These are phyloP conservation scores for Yponomeuta cagnagella DNA, from an alignment of 2,888 invertebrate species.

Conservation along the genomic window DNA sequence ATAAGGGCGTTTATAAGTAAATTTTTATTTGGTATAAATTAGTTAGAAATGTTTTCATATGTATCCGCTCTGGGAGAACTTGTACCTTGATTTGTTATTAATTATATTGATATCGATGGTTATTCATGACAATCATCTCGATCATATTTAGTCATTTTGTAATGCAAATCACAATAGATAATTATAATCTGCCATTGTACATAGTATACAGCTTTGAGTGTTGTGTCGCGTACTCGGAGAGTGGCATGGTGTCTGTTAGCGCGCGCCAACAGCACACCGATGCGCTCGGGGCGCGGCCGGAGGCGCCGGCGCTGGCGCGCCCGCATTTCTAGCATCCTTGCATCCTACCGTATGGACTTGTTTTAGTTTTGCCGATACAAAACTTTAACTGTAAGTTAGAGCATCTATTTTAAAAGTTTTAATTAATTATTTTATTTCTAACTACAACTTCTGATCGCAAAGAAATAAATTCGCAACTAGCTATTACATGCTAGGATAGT, in stretches of 20 bases:
- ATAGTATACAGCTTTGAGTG: slow-evolving; percentile 41
- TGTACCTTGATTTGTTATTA: slow-evolving; percentile 71
- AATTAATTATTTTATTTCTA: slow-evolving; percentile 63
- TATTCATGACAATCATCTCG: slow-evolving; percentile 65
- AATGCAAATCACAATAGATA: slow-evolving; percentile 31
- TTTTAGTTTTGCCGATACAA: slow-evolving; percentile 73
- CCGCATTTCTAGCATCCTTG: too few relatives aligned
- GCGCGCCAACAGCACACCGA: slow-evolving; percentile 58
- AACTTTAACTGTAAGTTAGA: slow-evolving; percentile 76
- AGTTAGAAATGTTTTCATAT: slow-evolving; percentile 65
- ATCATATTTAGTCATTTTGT: slow-evolving; percentile 35
- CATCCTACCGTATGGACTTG: slow-evolving; percentile 55
- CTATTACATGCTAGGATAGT: slow-evolving; percentile 46
- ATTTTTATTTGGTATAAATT: slow-evolving; percentile 67
- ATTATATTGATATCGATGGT: slow-evolving; percentile 66
- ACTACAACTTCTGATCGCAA: slow-evolving; percentile 53
- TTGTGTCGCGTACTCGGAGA: slow-evolving; percentile 47
- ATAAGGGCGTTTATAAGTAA: slow-evolving; percentile 71
- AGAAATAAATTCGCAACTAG: slow-evolving; percentile 41
- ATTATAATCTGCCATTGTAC: slow-evolving; percentile 28
- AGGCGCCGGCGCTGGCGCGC: neutral
- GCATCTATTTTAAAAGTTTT: slow-evolving; percentile 58
- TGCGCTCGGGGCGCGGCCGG: slow-evolving; percentile 31
- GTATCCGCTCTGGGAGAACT: slow-evolving; percentile 60
- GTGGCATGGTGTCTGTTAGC: slow-evolving; percentile 67